Evolutionary conservation across 2,888 invertebrate genomes (phyloP).

Genomic region (Camptogramma bilineatum): DNA sequence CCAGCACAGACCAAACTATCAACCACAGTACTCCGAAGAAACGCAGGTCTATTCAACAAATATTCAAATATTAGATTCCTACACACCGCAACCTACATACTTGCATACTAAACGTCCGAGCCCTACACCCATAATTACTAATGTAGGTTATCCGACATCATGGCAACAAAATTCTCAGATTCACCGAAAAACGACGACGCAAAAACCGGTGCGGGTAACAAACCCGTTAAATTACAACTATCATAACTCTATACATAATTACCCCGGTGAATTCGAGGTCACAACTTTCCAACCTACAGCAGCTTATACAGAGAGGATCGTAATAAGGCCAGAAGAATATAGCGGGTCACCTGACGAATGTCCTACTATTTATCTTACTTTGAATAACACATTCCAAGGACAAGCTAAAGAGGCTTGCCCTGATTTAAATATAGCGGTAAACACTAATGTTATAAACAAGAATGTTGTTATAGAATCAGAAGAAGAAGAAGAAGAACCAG

Average conservation of each 20-base stretch:
- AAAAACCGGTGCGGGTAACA: constrained; percentile 61
- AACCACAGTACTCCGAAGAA: constrained; percentile 62
- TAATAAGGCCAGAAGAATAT: constrained; percentile 80
- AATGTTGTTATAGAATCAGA: constrained; percentile 80
- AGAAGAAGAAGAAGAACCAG: constrained; percentile 65
- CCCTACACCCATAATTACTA: constrained; percentile 76
- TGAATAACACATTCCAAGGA: constrained; percentile 81
- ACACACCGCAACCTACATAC: constrained; percentile 63
- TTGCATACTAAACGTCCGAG: constrained; percentile 65
- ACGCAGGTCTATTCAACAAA: constrained; percentile 64
- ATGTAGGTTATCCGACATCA: constrained; percentile 73
- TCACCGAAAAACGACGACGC: constrained; percentile 61
- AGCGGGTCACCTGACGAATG: constrained; percentile 77
- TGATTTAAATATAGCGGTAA: constrained; percentile 89
- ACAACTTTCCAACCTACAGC: constrained; percentile 74
- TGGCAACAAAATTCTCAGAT: constrained; percentile 54
- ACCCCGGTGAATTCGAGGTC: constrained; percentile 68
- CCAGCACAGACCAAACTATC: constrained; percentile 45
- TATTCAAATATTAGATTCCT: constrained; percentile 63
- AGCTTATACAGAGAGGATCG: constrained; percentile 75
- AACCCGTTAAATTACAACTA: constrained; percentile 66
- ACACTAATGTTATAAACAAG: constrained; percentile 88
- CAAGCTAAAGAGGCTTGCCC: constrained; percentile 88
- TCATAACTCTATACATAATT: constrained; percentile 62
- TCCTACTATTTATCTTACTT: constrained; percentile 85